Conservation (phyloP, 2,797 vertebrate genomes). For the Characodon lateralis region DNA sequence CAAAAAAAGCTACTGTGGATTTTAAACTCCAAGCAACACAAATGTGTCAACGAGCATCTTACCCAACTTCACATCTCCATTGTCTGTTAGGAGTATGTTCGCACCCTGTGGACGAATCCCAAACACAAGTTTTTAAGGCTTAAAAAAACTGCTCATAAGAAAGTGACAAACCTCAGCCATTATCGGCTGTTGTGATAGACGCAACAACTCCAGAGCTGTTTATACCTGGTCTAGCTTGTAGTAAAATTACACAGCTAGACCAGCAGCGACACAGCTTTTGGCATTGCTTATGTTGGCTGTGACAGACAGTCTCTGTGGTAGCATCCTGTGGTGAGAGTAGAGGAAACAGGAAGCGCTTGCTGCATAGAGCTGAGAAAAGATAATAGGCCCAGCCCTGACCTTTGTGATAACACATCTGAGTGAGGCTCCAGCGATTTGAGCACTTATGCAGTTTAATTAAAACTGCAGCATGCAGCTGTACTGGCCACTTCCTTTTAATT, state of each 20-base stretch:
- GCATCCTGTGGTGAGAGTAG: constrained; percentile 66
- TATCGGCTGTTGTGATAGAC: constrained; percentile 21
- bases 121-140: constrained; percentile 1
- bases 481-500: constrained; percentile 26
- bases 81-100: constrained; percentile 95
- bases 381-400: constrained; percentile 71
- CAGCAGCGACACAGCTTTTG: constrained; percentile 11
- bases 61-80: constrained; percentile 97
- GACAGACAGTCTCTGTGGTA: constrained; percentile 56
- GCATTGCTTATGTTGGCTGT: constrained; percentile 57
- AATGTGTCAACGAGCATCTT: constrained; percentile 59
- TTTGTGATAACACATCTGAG: constrained; percentile 60
- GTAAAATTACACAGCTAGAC: background rate
- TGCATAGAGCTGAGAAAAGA: constrained; percentile 63
- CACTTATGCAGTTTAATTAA: constrained; percentile 15
- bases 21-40: constrained; percentile 15
- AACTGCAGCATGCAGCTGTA: constrained; percentile 13
- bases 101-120: constrained; percentile 84
- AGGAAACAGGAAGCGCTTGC: constrained; percentile 77
- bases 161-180: constrained; percentile 6
- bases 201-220: constrained; percentile 4
- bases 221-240: constrained; percentile 11
- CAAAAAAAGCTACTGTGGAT: constrained; percentile 4
- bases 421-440: constrained; percentile 25
- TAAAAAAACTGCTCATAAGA: constrained; percentile 1